Conservation (phyloP, 2,888 invertebrate species). For the Steinernema hermaphroditum region DNA sequence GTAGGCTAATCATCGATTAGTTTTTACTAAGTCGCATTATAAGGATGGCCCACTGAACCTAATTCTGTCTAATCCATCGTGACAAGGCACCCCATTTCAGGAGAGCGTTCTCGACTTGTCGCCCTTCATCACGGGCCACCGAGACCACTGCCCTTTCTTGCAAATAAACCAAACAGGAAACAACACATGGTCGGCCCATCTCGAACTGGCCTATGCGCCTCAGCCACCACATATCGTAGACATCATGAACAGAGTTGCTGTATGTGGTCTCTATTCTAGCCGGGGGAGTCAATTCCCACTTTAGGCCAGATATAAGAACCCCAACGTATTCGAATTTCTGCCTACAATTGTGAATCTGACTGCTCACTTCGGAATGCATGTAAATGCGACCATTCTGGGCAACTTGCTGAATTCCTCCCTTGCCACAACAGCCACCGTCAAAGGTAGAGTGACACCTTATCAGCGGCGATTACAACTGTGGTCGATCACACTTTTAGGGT, state of each 20-base stretch:
- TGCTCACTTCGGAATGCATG: not conserved
- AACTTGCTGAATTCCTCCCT: constrained; percentile 28
- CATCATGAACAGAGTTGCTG: constrained; percentile 44
- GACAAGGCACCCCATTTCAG: constrained; percentile 24
- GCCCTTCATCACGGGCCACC: constrained; percentile 32
- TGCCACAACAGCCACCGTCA: constrained; percentile 10
- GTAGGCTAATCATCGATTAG: too few relatives aligned
- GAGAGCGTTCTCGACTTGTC: constrained; percentile 36
- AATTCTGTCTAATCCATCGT: too few relatives aligned
- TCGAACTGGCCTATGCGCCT: constrained; percentile 56
- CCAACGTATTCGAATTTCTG: not conserved
- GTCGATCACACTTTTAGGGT: too few relatives aligned
- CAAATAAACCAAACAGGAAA: constrained; percentile 35
- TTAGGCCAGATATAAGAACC: constrained; percentile 24
- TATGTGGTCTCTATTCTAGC: constrained; percentile 1
- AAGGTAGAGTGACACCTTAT: constrained; percentile 30
- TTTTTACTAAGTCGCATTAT: too few relatives aligned
- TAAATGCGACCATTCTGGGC: constrained; percentile 9
- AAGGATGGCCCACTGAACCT: too few relatives aligned
- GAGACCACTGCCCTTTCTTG: constrained; percentile 44
- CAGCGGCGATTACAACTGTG: too few relatives aligned
- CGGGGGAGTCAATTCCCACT: not conserved
- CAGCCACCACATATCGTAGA: constrained; percentile 39
- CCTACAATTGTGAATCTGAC: not conserved
- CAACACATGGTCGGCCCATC: constrained; percentile 26